These are phyloP conservation scores for Pseudonaja textilis DNA, from an alignment of 2,113 vertebrate species.

Conservation along the genomic window DNA sequence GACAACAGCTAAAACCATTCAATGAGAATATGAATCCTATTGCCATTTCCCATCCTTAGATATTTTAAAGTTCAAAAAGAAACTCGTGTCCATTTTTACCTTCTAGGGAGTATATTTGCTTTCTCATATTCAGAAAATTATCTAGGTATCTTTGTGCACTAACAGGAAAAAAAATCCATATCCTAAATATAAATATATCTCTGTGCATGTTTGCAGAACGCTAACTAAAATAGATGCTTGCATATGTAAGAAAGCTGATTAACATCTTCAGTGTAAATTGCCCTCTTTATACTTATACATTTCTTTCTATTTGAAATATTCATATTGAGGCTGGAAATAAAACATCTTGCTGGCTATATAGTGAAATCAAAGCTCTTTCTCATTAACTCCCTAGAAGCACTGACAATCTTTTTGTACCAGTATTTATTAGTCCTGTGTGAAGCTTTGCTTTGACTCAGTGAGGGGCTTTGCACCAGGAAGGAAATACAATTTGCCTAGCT, in stretches of 20 bases:
- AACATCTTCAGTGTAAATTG: slow-evolving; percentile 67
- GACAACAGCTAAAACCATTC: slow-evolving; percentile 1
- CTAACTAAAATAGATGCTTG: slow-evolving; percentile 61
- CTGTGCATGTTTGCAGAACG: slow-evolving; percentile 45
- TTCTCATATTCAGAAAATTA: slow-evolving; percentile 24
- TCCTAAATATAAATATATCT: slow-evolving; percentile 17
- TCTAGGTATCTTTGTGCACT: slow-evolving; percentile 19
- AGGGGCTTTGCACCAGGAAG: neutral
- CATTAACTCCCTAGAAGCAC: slow-evolving; percentile 44
- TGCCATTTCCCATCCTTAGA: no score
- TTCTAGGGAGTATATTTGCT: neutral
- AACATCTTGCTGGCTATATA: slow-evolving; percentile 43
- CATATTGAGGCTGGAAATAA: slow-evolving; percentile 56
- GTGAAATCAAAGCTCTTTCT: slow-evolving; percentile 49
- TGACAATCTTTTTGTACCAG: neutral
- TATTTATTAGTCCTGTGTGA: neutral
- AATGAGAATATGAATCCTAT: neutral
- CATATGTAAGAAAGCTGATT: slow-evolving; percentile 66
- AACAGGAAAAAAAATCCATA: slow-evolving; percentile 34
- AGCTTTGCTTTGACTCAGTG: neutral
- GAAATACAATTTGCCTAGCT: neutral
- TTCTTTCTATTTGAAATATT: slow-evolving; percentile 60
- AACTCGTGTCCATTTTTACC: neutral
- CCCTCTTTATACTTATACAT: slow-evolving; percentile 64
- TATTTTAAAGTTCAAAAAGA: neutral